Conservation (phyloP, 35 echinoderm and acorn worm species). For the Apostichopus japonicus region DNA sequence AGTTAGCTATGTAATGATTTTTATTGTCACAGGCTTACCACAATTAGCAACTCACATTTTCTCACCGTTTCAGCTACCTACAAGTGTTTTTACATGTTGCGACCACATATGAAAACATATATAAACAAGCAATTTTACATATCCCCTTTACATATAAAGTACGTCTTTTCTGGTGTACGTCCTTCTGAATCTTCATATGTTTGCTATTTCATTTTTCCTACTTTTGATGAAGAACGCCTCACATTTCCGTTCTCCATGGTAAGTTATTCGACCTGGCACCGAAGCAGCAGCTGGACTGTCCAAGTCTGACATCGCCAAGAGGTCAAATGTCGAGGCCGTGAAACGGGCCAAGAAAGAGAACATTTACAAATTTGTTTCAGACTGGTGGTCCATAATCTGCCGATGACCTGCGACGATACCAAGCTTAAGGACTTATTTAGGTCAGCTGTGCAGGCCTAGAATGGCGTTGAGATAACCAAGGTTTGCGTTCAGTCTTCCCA, state of each 20-base stretch:
- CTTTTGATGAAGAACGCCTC: no score
- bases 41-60: not conserved
- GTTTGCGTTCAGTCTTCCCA: constrained; percentile 23
- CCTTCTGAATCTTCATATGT: no score
- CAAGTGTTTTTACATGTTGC: no score
- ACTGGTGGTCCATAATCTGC: constrained; percentile 84
- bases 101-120: no score
- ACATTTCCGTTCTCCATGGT: not conserved
- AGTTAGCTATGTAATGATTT: no score
- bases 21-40: not conserved
- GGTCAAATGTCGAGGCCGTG: constrained; percentile 77
- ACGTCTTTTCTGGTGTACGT: no score
- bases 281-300: constrained; percentile 72
- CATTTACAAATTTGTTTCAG: constrained; percentile 87
- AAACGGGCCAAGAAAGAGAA: constrained; percentile 86
- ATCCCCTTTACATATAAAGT: no score
- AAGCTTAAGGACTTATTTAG: constrained; percentile 71
- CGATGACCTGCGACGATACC: constrained; percentile 68
- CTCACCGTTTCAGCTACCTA: no score
- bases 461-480: constrained; percentile 71
- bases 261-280: constrained; percentile 92
- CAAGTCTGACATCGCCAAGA: constrained; percentile 74
- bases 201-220: no score
- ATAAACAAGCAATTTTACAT: no score
- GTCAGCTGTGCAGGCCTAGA: constrained; percentile 66